Conservation (phyloP, 2,113 vertebrate genomes). For the Neopipo cinnamomea region DNA sequence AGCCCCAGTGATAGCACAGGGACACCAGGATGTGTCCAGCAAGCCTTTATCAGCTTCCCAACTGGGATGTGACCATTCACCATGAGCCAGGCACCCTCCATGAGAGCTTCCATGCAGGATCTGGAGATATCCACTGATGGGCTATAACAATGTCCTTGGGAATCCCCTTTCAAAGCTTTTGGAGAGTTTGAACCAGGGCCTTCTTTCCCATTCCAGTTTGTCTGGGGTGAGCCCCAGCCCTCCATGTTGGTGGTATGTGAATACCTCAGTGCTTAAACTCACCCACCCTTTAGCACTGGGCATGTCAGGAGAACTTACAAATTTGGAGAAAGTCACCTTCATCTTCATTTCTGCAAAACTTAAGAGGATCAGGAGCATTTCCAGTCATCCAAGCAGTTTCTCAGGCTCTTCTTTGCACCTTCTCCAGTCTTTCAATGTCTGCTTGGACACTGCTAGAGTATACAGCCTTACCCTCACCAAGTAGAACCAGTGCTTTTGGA, state of each 20-base stretch:
- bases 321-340: not conserved
- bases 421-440: not conserved
- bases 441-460: not conserved
- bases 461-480: not conserved
- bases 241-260: too few species aligned
- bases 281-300: not conserved
- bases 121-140: not conserved
- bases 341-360: not conserved
- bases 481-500: not conserved
- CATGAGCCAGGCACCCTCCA: not conserved
- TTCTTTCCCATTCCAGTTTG: not conserved
- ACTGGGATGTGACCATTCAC: not conserved
- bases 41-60: not conserved
- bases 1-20: not conserved
- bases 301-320: rapidly evolving
- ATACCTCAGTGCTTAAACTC: not conserved
- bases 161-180: not conserved
- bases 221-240: not conserved
- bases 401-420: not conserved
- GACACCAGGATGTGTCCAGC: not conserved
- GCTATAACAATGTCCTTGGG: not conserved
- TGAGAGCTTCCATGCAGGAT: not conserved
- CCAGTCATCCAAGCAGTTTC: not conserved
- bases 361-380: not conserved
- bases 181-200: rapidly evolving